phyloP scores from a whole-genome alignment of 2,888 invertebrate species.

The Bimastos eiseni region DNA sequence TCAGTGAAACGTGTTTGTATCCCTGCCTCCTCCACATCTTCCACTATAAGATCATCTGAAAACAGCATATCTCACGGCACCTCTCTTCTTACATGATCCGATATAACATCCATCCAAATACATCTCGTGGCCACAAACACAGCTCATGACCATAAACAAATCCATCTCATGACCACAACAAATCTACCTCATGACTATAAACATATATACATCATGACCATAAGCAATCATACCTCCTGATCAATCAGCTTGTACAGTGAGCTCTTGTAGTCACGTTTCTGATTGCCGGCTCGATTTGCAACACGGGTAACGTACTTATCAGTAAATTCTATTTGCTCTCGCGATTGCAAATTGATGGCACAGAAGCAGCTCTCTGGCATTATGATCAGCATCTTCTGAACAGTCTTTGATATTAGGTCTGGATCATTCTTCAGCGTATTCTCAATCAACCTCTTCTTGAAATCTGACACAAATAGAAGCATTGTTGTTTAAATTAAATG shows the following conservation, averaged over 20 bases:
- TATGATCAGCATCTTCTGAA: conserved; percentile 32
- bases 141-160: too few relatives aligned
- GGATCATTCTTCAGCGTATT: background rate
- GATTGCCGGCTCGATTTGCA: conserved; percentile 32
- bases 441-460: background rate
- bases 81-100: too few relatives aligned
- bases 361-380: conserved; percentile 32
- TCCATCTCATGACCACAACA: too few relatives aligned
- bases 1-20: too few relatives aligned
- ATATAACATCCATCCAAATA: too few relatives aligned
- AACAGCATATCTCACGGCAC: too few relatives aligned
- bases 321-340: conserved; percentile 1
- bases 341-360: background rate
- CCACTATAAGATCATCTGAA: too few relatives aligned
- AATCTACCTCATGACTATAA: too few relatives aligned
- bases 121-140: too few relatives aligned
- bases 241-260: conserved; percentile 30
- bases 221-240: background rate
- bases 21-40: too few relatives aligned
- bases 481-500: background rate
- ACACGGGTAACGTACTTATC: conserved; percentile 25
- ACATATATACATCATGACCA: too few relatives aligned
- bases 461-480: background rate
- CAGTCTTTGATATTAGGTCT: background rate
- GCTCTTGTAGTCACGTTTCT: conserved; percentile 34